Evolutionary conservation across 1,140 invertebrate species (phyloP).

Genomic region (Armadillidium nasatum): DNA sequence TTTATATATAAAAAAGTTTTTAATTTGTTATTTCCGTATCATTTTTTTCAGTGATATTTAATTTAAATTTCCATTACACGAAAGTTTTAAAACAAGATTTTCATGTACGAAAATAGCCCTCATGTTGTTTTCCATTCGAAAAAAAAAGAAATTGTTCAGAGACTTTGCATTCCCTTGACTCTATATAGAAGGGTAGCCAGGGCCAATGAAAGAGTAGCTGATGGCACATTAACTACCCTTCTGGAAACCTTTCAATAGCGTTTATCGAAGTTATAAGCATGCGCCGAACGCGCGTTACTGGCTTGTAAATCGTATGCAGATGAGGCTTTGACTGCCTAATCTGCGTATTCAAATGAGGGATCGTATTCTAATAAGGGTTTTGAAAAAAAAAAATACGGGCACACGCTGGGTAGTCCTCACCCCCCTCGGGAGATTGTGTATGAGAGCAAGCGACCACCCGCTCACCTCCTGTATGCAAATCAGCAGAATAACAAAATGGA

Average conservation of each 20-base stretch:
- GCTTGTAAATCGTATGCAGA: slow-evolving; percentile 9
- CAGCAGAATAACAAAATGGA: not conserved
- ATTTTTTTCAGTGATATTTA: too few species aligned
- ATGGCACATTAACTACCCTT: not conserved
- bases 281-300: not conserved
- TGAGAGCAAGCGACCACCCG: not conserved
- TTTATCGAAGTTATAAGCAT: not conserved
- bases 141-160: too few species aligned
- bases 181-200: not conserved
- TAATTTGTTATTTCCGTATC: too few species aligned
- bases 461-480: slow-evolving; percentile 9
- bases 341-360: slow-evolving; percentile 9
- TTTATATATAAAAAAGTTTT: too few species aligned
- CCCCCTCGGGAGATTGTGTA: not conserved
- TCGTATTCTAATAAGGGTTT: slow-evolving; percentile 8
- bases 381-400: slow-evolving; percentile 3
- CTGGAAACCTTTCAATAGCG: not conserved
- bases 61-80: too few species aligned
- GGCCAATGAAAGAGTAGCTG: not conserved
- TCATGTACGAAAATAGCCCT: too few species aligned
- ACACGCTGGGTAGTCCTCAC: not conserved
- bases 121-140: too few species aligned
- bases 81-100: too few species aligned
- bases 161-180: too few species aligned
- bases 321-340: slow-evolving; percentile 1